These are phyloP conservation scores for Propithecus deckenii DNA, from an alignment of 2,797 vertebrate species.

Conservation along the genomic window DNA sequence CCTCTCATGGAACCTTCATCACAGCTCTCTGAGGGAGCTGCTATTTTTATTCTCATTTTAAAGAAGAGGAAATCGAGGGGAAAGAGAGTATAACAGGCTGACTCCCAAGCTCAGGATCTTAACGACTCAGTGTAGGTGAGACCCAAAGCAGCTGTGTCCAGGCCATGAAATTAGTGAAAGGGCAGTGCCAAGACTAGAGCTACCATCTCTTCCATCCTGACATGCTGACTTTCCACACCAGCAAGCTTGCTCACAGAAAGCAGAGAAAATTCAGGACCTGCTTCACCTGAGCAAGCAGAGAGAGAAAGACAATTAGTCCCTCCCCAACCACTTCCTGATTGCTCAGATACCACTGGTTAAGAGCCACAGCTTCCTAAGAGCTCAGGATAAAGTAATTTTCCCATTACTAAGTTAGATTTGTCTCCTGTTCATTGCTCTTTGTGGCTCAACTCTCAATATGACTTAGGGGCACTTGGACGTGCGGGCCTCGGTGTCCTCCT, in stretches of 20 bases:
- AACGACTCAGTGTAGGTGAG: rapidly evolving
- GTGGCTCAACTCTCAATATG: neutral
- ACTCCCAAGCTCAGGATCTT: neutral
- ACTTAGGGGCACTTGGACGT: neutral
- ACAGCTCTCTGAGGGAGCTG: neutral
- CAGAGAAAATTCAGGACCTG: neutral
- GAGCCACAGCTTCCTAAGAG: neutral
- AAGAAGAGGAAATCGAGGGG: neutral
- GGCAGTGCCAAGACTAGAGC: neutral
- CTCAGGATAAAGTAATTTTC: neutral
- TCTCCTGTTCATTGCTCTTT: neutral
- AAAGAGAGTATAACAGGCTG: neutral
- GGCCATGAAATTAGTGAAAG: neutral
- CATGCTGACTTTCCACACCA: neutral
- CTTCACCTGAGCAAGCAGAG: neutral
- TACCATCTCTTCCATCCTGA: neutral
- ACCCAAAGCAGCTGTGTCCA: neutral
- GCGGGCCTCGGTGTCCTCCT: neutral
- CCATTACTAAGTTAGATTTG: no score
- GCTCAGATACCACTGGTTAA: neutral
- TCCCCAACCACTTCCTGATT: rapidly evolving
- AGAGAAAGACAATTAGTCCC: neutral
- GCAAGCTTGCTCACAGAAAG: neutral
- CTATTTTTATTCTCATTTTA: neutral
- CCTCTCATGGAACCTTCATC: neutral